Conservation (phyloP, 2,797 vertebrate species). For the Urosaurus nigricauda region DNA sequence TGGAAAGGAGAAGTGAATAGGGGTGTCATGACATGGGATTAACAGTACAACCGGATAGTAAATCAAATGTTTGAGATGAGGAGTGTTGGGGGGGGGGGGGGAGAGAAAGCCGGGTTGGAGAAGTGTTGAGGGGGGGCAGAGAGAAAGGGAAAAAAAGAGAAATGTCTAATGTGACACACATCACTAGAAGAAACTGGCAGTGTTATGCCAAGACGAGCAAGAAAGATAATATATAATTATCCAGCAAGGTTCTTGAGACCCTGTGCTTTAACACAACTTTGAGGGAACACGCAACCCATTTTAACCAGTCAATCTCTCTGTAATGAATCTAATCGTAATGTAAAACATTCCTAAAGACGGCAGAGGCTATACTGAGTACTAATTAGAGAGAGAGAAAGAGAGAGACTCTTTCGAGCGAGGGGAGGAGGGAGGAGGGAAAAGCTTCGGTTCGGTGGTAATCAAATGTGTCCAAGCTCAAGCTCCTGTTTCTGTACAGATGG, state of each 20-base stretch:
- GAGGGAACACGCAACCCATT: conserved; percentile 49
- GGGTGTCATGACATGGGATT: conserved; percentile 99
- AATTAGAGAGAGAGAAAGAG: conserved; percentile 44
- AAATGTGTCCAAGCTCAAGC: background rate
- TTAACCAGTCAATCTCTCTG: conserved; percentile 57
- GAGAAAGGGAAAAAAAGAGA: conserved; percentile 81
- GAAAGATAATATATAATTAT: conserved; percentile 69
- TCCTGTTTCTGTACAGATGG: background rate
- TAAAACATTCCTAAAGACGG: conserved; percentile 47
- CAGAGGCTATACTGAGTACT: background rate
- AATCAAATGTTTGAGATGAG: conserved; percentile 98
- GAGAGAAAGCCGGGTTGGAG: conserved; percentile 80
- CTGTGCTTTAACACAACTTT: conserved; percentile 64
- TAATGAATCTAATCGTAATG: conserved; percentile 53
- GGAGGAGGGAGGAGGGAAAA: background rate
- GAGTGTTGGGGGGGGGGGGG: conserved; percentile 76
- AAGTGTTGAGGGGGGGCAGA: conserved; percentile 48
- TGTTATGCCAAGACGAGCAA: conserved; percentile 75
- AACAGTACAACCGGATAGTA: conserved; percentile 93
- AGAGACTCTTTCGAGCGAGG: background rate
- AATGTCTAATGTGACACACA: conserved; percentile 90
- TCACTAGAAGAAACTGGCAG: conserved; percentile 88
- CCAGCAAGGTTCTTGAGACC: conserved; percentile 61
- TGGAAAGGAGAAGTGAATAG: conserved; percentile 97
- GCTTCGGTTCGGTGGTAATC: background rate